These are phyloP conservation scores for Brachirus orientalis DNA, from an alignment of 2,113 vertebrate species.

Conservation along the genomic window DNA sequence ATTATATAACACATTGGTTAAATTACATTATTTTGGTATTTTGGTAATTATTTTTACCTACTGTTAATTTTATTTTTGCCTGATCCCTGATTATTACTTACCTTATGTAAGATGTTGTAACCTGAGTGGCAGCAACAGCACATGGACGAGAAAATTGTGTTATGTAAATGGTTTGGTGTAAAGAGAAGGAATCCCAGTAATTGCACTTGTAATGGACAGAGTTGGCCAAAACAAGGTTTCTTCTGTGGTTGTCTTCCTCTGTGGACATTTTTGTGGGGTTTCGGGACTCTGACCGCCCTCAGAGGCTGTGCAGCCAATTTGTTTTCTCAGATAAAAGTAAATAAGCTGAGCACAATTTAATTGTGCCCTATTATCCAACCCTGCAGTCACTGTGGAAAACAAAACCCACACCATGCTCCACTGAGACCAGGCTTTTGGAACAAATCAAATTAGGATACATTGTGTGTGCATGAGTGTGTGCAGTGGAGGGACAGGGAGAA, in stretches of 20 bases:
- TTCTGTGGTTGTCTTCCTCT: conserved; percentile 38
- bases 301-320: conserved; percentile 67
- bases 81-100: conserved; percentile 38
- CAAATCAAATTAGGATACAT: conserved; percentile 60
- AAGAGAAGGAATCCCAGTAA: conserved; percentile 46
- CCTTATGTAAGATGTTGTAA: conserved; percentile 47
- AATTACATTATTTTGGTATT: conserved; percentile 51
- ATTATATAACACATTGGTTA: conserved; percentile 33
- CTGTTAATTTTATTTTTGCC: conserved; percentile 58
- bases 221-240: conserved; percentile 59
- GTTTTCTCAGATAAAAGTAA: conserved; percentile 78
- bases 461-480: conserved; percentile 15
- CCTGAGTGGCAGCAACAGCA: conserved; percentile 32
- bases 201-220: conserved; percentile 65
- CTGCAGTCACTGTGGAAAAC: conserved; percentile 61
- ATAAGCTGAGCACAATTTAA: conserved; percentile 76
- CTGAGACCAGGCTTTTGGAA: conserved; percentile 62
- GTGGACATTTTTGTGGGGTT: conserved; percentile 56
- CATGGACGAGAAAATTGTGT: conserved; percentile 31
- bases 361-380: conserved; percentile 76
- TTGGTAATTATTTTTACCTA: conserved; percentile 52
- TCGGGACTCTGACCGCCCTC: conserved; percentile 34
- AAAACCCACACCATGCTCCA: conserved; percentile 67
- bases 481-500: conserved; percentile 21
- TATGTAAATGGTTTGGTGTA: conserved; percentile 38